Evolutionary conservation across 2,888 invertebrate genomes (phyloP).

Genomic region (Lymantria dispar): DNA sequence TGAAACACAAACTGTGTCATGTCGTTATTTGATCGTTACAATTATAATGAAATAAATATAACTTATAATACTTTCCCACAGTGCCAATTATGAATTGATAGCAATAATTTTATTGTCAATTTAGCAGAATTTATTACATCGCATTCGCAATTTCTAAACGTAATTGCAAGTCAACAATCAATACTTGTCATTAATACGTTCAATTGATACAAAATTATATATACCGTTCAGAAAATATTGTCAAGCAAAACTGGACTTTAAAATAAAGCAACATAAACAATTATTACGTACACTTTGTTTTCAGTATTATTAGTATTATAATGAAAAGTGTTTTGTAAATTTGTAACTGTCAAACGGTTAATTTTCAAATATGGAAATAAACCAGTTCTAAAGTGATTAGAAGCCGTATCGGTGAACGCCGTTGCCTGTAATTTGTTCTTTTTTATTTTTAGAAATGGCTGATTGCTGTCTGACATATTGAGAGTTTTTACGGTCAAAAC

Average conservation of each 20-base stretch:
- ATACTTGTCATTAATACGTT: conserved; percentile 38
- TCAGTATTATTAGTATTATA: not conserved
- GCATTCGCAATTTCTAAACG: conserved; percentile 36
- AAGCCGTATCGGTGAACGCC: conserved; percentile 6
- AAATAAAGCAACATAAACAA: accelerated
- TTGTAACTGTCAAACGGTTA: conserved; percentile 35
- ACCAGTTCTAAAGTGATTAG: conserved; percentile 19
- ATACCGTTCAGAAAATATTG: not conserved
- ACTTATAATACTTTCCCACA: conserved; percentile 5
- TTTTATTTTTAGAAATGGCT: not conserved
- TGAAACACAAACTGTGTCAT: too few species aligned
- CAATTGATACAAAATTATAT: conserved; percentile 5
- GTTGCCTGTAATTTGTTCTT: conserved; percentile 2
- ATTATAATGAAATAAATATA: too few species aligned
- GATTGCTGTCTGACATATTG: not conserved
- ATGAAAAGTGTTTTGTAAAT: conserved; percentile 11
- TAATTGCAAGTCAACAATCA: conserved; percentile 46
- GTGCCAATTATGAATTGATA: conserved; percentile 14
- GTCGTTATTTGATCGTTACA: too few species aligned
- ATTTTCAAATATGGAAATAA: conserved; percentile 21
- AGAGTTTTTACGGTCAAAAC: too few species aligned
- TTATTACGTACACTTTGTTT: not conserved
- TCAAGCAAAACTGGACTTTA: conserved; percentile 3
- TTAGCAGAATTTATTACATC: conserved; percentile 48
- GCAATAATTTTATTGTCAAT: conserved; percentile 49